These are phyloP conservation scores for Triplophysa rosa DNA, from an alignment of 2,113 vertebrate genomes.

Conservation along the genomic window DNA sequence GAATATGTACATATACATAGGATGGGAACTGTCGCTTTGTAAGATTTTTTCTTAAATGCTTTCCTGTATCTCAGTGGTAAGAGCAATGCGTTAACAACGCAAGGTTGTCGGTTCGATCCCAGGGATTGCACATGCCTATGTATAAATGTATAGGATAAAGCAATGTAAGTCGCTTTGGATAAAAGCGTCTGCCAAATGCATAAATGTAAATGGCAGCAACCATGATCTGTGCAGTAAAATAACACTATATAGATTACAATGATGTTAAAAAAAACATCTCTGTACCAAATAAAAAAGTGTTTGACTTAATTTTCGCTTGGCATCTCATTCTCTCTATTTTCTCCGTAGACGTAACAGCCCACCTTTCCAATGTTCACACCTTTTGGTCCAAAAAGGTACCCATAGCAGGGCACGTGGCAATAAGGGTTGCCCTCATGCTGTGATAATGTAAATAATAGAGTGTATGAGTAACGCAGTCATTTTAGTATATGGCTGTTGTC, in stretches of 20 bases:
- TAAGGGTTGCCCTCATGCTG: slow-evolving; percentile 74
- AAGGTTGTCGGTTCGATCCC: too few species aligned
- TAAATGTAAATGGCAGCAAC: not conserved
- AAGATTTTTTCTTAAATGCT: not conserved
- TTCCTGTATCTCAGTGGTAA: too few species aligned
- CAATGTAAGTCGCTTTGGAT: too few species aligned
- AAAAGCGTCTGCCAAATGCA: too few species aligned
- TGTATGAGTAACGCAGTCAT: not conserved
- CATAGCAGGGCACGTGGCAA: slow-evolving; percentile 77
- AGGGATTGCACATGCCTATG: too few species aligned
- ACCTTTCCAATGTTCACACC: slow-evolving; percentile 78
- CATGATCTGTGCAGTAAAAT: slow-evolving; percentile 12
- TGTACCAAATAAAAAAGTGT: slow-evolving; percentile 2
- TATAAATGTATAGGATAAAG: too few species aligned
- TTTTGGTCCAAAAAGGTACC: slow-evolving; percentile 77
- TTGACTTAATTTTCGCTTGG: slow-evolving; percentile 44
- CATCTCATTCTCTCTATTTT: slow-evolving; percentile 50
- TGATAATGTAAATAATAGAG: slow-evolving; percentile 25
- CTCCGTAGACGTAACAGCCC: slow-evolving; percentile 75
- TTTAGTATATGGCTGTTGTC: too few species aligned
- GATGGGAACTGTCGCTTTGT: not conserved
- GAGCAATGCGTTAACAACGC: too few species aligned
- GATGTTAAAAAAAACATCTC: not conserved
- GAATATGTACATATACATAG: not conserved
- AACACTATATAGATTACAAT: not conserved